Evolutionary conservation across 2,113 vertebrate genomes (phyloP).

Genomic region (Rhinopithecus roxellana): DNA sequence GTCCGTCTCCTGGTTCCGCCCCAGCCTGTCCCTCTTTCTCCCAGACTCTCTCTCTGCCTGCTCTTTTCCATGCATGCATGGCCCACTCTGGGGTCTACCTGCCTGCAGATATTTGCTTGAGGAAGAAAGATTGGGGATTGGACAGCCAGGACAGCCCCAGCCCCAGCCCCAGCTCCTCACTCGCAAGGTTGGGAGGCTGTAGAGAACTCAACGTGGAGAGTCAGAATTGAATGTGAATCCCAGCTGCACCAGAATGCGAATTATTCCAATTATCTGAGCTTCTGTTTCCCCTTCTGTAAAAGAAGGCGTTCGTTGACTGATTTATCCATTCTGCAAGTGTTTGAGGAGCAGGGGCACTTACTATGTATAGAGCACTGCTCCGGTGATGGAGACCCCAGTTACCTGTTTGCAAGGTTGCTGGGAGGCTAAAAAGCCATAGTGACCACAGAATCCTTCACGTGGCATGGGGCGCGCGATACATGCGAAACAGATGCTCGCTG

Average conservation of each 20-base stretch:
- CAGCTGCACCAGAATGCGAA: background rate
- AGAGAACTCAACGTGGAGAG: background rate
- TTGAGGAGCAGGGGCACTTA: background rate
- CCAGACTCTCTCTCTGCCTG: background rate
- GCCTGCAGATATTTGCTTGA: background rate
- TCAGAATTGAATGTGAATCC: background rate
- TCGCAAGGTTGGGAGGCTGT: background rate
- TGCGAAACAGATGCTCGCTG: fast-evolving
- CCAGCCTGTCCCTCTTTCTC: background rate
- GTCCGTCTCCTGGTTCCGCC: background rate
- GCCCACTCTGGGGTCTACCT: background rate
- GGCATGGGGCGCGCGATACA: background rate
- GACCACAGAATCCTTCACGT: fast-evolving
- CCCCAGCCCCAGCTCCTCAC: background rate
- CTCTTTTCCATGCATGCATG: background rate
- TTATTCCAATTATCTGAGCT: background rate
- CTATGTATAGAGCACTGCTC: background rate
- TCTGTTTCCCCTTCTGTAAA: background rate
- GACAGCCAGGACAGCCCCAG: background rate
- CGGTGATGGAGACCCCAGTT: background rate
- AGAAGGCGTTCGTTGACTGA: background rate
- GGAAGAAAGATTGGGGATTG: background rate
- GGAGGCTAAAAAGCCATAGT: background rate
- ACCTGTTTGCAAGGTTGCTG: background rate
- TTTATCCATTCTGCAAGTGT: background rate